Conservation (phyloP, 2,113 vertebrate species). For the Bubo bubo region DNA sequence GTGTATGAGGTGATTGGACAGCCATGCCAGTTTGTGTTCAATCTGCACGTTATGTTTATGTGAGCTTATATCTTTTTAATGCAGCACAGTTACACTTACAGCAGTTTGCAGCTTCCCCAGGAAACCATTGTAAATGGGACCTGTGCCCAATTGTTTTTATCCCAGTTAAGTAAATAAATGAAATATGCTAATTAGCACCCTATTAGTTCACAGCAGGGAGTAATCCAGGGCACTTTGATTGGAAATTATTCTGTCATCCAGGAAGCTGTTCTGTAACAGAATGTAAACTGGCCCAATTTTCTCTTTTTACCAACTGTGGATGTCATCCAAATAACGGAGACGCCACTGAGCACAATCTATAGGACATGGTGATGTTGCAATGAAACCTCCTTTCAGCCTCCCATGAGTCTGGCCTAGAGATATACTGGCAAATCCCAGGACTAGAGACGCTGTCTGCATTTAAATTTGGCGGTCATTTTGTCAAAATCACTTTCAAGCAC, state of each 20-base stretch:
- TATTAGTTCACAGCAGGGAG: slow-evolving; percentile 82
- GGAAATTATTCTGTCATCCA: slow-evolving; percentile 81
- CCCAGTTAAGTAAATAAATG: slow-evolving; percentile 83
- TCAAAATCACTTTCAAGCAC: background rate
- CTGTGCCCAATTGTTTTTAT: slow-evolving; percentile 78
- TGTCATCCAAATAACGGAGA: slow-evolving; percentile 62
- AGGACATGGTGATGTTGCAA: background rate
- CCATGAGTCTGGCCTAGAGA: background rate
- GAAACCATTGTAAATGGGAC: slow-evolving; percentile 79
- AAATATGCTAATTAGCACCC: slow-evolving; percentile 85
- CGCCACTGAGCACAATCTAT: background rate
- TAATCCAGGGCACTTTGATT: slow-evolving; percentile 79
- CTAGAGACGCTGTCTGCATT: slow-evolving; percentile 2
- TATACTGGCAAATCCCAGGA: background rate
- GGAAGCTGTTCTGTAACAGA: slow-evolving; percentile 78
- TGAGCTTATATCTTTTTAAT: slow-evolving; percentile 59
- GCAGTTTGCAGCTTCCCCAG: slow-evolving; percentile 72
- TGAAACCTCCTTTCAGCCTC: slow-evolving; percentile 34
- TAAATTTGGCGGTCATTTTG: background rate
- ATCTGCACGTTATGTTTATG: slow-evolving; percentile 22
- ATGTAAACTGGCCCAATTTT: slow-evolving; percentile 70
- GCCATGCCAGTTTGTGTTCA: slow-evolving; percentile 1
- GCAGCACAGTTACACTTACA: slow-evolving; percentile 41
- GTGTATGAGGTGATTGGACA: slow-evolving; percentile 21
- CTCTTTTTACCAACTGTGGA: slow-evolving; percentile 58